phyloP scores from a whole-genome alignment of 2,113 vertebrate species.

The Pogonocichla stellata region DNA sequence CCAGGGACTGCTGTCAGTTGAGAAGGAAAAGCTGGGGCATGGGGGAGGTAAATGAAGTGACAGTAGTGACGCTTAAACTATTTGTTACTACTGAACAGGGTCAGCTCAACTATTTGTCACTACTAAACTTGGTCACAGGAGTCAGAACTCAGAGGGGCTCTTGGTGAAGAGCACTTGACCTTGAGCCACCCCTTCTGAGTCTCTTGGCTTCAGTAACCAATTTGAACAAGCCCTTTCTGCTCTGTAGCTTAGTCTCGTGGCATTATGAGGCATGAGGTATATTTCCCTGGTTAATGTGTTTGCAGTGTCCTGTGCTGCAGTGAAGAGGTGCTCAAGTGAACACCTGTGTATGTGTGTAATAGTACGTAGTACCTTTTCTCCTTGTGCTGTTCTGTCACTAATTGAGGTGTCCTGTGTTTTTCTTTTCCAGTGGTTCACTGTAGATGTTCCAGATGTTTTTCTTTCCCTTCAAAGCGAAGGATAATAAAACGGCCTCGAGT shows the following conservation, averaged over 20 bases:
- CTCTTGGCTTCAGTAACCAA: not conserved
- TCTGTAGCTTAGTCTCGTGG: not conserved
- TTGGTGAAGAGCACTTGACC: not conserved
- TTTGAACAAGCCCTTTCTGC: not conserved
- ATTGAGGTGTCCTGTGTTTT: not conserved
- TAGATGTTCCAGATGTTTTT: slow-evolving; percentile 91
- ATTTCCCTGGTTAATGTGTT: not conserved
- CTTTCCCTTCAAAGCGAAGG: slow-evolving; percentile 81
- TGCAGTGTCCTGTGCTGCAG: not conserved
- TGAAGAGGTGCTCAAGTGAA: not conserved
- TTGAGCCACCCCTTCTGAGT: not conserved
- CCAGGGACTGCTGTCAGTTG: not conserved
- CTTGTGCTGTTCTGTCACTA: not conserved
- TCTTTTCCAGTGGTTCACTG: slow-evolving; percentile 83
- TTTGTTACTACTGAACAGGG: not conserved
- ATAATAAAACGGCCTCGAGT: slow-evolving; percentile 81
- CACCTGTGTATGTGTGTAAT: rapidly evolving
- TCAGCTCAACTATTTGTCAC: not conserved
- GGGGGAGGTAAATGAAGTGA: not conserved
- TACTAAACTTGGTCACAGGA: not conserved
- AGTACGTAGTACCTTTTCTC: not conserved
- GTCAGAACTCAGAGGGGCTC: not conserved
- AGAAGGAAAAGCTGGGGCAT: rapidly evolving
- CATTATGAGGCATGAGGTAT: rapidly evolving
- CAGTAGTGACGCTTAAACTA: not conserved